Evolutionary conservation across 2,797 vertebrate species (phyloP).

Genomic region (Octomys mimax): DNA sequence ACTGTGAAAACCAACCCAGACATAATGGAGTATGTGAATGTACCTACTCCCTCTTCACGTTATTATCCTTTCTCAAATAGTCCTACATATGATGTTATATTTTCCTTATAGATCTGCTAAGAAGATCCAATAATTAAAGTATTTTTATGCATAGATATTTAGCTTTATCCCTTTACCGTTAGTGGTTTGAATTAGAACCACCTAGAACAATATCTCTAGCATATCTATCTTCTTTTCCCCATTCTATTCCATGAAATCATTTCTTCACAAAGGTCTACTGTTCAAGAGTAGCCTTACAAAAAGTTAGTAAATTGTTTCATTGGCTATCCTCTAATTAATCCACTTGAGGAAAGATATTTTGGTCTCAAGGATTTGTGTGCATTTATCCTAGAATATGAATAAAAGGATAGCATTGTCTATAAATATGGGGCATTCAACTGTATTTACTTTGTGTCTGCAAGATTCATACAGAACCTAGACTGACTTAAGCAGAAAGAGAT

Average conservation of each 20-base stretch:
- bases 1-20: neutral
- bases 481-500: conserved; percentile 28
- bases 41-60: conserved; percentile 34
- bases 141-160: conserved; percentile 17
- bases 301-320: conserved; percentile 48
- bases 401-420: conserved; percentile 17
- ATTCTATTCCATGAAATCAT: neutral
- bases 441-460: neutral
- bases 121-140: neutral
- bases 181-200: neutral
- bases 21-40: neutral
- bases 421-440: neutral
- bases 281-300: neutral
- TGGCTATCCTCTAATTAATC: neutral
- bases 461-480: conserved; percentile 1
- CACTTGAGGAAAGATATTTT: conserved; percentile 21
- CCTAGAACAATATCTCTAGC: neutral
- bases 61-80: neutral
- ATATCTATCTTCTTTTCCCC: neutral
- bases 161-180: neutral
- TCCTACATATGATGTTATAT: neutral
- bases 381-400: neutral
- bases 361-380: neutral
- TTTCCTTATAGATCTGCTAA: conserved; percentile 27
- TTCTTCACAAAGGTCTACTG: neutral